Base-by-base conservation (phyloP, 2,888 invertebrate genomes). In the Pristionchus mayeri region DNA sequence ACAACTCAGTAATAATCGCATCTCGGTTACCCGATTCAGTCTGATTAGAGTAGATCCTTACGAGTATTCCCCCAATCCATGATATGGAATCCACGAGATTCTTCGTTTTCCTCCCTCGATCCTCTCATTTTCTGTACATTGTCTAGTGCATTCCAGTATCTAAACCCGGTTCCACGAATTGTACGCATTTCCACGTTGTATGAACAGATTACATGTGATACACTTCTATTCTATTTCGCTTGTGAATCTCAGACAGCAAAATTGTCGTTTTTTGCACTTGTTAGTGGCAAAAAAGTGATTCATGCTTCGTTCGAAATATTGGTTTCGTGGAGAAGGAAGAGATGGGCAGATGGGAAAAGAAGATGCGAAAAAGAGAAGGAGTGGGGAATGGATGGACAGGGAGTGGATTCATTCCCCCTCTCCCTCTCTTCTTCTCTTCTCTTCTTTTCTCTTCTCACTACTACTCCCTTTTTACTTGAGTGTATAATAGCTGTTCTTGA, bases 1-100 rank as follows among this genome's bases (percentile, higher is more conserved):
- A 88, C 81, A 88, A 90, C 24, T 87, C 88, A 4, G 85, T 88
- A 4, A 85, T 87, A 1, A 85, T 87, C 21, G 87, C 87, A 57
- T 63, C 81, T 21, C 21, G 48, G 30, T 7, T 82, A 44, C 37
- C 81, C 54, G 80, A 80, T 44, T 30, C 9, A 21, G 71, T 71
- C 24, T 71, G 40, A 40, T 34, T 18, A 63, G 63, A n/a, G 13
- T 1, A 37, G 2, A 24, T 21, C 67, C 57, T 13, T 6, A 54
- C 30, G 11, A 60, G n/a, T 60, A 60, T 30, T 60, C 27, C 27
- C 30, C 27, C 27, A 60, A 60, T 60, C 57, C 57, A 60, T 60
- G 57, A 60, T 60, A 27, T 27, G 57, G 57, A 60, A 60, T 60
- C 13, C 30, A 11, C 57, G 57, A 60, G 57, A 27, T n/a, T 63